Conservation (phyloP, 2,113 vertebrate species). For the Theristicus caerulescens region DNA sequence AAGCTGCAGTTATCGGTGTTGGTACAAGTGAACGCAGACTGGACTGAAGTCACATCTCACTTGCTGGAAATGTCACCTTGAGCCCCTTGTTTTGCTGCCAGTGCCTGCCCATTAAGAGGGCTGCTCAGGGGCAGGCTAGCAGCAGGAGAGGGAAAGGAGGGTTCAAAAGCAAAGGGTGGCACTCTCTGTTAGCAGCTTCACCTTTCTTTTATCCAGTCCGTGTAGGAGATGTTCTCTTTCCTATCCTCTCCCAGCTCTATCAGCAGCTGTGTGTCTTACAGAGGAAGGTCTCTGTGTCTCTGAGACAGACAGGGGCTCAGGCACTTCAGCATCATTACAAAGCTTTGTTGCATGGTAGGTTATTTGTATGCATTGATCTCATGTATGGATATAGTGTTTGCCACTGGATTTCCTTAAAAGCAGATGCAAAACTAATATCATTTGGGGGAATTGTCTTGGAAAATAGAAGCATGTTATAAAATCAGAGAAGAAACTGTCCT, state of each 20-base stretch:
- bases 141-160: background rate
- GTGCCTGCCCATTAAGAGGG: background rate
- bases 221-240: background rate
- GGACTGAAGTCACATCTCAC: background rate
- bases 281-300: background rate
- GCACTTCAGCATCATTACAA: background rate
- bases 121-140: background rate
- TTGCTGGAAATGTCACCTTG: background rate
- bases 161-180: background rate
- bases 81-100: too few species aligned
- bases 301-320: background rate
- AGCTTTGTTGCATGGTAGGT: background rate
- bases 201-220: background rate
- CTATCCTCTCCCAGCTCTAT: background rate
- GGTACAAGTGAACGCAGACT: accelerated
- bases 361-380: background rate
- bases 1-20: too few species aligned
- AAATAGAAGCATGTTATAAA: background rate
- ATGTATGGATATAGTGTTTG: accelerated
- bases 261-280: background rate
- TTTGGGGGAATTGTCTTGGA: background rate
- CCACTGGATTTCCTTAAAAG: background rate
- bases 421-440: background rate
- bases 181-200: background rate
- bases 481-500: background rate